Base-by-base conservation (phyloP, 2,113 vertebrate genomes). In the Gambusia affinis region DNA sequence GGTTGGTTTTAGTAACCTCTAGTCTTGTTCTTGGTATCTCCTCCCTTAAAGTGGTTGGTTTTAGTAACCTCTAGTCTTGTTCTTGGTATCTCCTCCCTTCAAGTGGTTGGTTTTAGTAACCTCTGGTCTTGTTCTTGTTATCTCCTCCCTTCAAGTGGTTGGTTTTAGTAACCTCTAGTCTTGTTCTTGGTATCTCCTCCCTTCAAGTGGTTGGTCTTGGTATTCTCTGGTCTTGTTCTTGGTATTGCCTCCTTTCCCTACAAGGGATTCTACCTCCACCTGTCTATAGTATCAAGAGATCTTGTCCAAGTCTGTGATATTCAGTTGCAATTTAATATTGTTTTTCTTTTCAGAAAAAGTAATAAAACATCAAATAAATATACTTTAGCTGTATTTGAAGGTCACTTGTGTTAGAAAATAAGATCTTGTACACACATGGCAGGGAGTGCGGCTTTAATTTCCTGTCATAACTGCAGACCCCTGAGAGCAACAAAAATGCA, bases 391-490 rank as follows among this genome's bases (percentile, higher is more conserved):
- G 19, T 3, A 33, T 64, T 12, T 51, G 24, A 62, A 57, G 30
- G 22, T 10, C 51, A 57, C 17, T 57, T 24, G 6, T 65, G 31
- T n/a, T 17, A 60, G 54, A 2, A 1, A 61, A 64, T 3, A 4
- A 79, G 60, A 76, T 69, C 10, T 73, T 22, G 29, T 80, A 72
- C 28, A 70, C 75, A 68, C 64, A 62, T 77, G 57, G 8, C 5
- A 6, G 33, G 8, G 39, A 24, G 24, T 30, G 57, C 57, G 70
- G 27, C 39, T 83, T 79, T 86, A 57, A 83, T 86, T 73, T 87
- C 75, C 79, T 73, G 67, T 57, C 71, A 71, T 31, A 12, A 57
- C 3, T 4, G 22, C 62, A 63, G 27, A 76, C 75, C 78, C 75
- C 22, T 62, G 33, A 75, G 47, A 78, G 47, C 57, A 78, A 61